Conservation (phyloP, 1,140 invertebrate species). For the Araneus ventricosus region DNA sequence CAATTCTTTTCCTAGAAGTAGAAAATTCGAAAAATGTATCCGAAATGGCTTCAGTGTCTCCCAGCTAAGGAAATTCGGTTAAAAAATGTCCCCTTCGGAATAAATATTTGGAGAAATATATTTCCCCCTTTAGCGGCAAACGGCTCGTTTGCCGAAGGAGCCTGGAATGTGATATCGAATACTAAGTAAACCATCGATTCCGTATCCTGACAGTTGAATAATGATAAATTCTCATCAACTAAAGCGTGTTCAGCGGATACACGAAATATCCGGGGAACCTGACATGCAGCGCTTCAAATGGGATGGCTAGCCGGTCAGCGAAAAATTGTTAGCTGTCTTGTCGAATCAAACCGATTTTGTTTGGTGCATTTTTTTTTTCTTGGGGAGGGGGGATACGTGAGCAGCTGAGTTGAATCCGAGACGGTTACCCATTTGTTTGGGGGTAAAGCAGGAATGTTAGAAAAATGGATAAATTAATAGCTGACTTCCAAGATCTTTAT, state of each 20-base stretch:
- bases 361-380: no score
- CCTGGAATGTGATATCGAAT: conserved; percentile 18
- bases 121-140: conserved; percentile 2
- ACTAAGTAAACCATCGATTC: conserved; percentile 28
- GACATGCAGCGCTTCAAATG: not conserved
- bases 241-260: conserved; percentile 24
- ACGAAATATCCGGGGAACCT: not conserved
- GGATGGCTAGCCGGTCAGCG: not conserved
- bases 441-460: no score
- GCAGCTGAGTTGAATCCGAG: no score
- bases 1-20: no score
- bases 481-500: no score
- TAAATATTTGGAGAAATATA: conserved; percentile 35
- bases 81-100: conserved; percentile 20
- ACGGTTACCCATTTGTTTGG: no score
- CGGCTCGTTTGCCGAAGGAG: conserved; percentile 21
- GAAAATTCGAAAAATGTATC: not conserved
- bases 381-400: no score
- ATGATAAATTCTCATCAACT: conserved; percentile 44
- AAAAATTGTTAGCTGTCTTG: no score
- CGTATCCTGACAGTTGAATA: conserved; percentile 38
- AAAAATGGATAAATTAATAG: no score
- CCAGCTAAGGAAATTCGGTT: not conserved
- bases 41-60: not conserved
- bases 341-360: no score